Base-by-base conservation (phyloP, 2,888 invertebrate genomes). In the Asteroscopus sphinx region DNA sequence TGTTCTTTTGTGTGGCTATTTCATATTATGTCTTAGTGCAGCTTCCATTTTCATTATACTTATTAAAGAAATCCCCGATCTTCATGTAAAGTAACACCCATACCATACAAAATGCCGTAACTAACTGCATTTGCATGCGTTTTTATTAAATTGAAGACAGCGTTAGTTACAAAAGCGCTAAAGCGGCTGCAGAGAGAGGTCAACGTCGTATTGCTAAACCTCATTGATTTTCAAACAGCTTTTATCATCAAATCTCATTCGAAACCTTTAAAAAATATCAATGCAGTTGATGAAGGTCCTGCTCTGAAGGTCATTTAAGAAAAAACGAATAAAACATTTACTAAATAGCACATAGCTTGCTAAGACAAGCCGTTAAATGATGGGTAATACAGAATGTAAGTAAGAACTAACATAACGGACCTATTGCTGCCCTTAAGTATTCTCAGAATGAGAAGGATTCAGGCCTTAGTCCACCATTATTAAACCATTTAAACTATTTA, bases 171-270 rank as follows among this genome's bases (percentile, higher is more conserved):
- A 1, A 60, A 76, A 86, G 87, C 88, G 87, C 84, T 89, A 9
- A 21, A 83, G 69, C 70, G 46, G 88, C 88, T 89, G 67, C 28
- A 47, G 7, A 33, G 13, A 4, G 21, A 17, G n/a, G 17, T 33
- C 40, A 57, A 73, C 77, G 76, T 73, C 70, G 78, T 85, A 82
- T 81, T 86, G 86, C 88, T 88, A 89, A 90, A 89, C 83, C 68
- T 85, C 90, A 91, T 91, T 87, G 91, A 91, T 91, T 91, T 90
- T 88, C 80, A 77, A 85, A 82, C 79, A 74, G 77, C 69, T 85
- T 81, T 85, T 85, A 85, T 87, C 85, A 79, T 79, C 60, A 81
- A 83, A 86, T 86, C 85, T 83, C 75, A 73, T 74, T 77, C 63
- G 77, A 73, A 81, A 84, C 81, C 81, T 80, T 75, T 74, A 59